A percentile compares a stretch with the other conserved stretches of the same genome.
These are phyloP conservation scores for Fregata magnificens DNA, from an alignment of 2,113 vertebrate genomes.

Conservation along the genomic window DNA sequence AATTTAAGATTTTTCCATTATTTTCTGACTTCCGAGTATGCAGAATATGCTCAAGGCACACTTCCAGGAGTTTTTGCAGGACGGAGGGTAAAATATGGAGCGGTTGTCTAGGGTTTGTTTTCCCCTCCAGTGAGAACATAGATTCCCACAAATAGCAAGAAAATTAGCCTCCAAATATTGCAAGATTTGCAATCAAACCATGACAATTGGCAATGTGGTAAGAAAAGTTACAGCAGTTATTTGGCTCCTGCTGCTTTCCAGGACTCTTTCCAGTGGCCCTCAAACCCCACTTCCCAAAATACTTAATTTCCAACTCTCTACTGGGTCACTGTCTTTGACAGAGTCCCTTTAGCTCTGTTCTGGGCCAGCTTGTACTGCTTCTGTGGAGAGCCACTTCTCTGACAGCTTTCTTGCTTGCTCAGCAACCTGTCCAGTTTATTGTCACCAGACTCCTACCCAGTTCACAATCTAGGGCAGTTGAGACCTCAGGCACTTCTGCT, in stretches of 20 bases:
- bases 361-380: neutral
- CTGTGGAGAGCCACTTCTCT: neutral
- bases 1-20: neutral
- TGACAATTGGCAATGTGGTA: neutral
- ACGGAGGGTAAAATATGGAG: accelerated
- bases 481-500: neutral
- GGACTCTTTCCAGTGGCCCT: neutral
- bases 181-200: neutral
- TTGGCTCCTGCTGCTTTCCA: neutral
- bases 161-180: neutral
- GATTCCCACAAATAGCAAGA: neutral
- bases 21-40: neutral
- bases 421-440: neutral
- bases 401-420: slow-evolving; percentile 28
- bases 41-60: neutral
- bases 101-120: neutral
- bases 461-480: neutral
- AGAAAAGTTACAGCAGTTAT: neutral
- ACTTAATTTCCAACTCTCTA: neutral
- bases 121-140: neutral
- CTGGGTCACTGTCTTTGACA: neutral
- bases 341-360: neutral
- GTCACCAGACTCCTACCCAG: slow-evolving; percentile 18
- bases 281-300: neutral
- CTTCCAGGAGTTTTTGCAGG: neutral